These are phyloP conservation scores for Eubucco bourcierii DNA, from an alignment of 2,113 vertebrate species.

Conservation along the genomic window DNA sequence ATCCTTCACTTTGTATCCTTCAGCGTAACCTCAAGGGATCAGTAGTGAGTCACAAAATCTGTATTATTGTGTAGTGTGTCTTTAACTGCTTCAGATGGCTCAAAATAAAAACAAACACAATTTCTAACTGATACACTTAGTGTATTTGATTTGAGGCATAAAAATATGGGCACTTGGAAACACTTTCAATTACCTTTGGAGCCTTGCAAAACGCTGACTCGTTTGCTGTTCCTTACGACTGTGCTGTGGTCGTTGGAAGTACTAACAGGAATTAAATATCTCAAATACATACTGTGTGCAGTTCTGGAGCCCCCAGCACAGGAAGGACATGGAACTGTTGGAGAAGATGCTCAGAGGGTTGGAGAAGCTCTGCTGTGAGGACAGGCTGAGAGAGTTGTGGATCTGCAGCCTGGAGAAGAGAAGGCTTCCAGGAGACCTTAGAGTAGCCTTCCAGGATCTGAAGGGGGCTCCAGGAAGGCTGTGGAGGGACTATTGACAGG, in stretches of 20 bases:
- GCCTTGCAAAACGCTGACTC: background rate
- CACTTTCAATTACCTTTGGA: slow-evolving; percentile 49
- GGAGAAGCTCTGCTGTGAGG: no score
- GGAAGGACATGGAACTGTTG: no score
- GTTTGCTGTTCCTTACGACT: background rate
- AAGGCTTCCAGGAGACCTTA: no score
- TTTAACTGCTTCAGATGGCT: slow-evolving; percentile 56
- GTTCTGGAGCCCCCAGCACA: no score
- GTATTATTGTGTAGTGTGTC: background rate
- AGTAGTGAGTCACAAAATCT: slow-evolving; percentile 41
- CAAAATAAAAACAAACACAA: slow-evolving; percentile 51
- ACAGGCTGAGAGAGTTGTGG: no score
- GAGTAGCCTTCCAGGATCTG: no score
- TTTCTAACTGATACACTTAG: background rate
- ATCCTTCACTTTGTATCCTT: background rate
- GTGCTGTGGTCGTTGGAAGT: background rate
- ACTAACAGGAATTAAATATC: slow-evolving; percentile 17
- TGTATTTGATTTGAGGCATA: slow-evolving; percentile 53
- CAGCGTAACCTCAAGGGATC: slow-evolving; percentile 21
- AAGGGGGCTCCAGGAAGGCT: no score
- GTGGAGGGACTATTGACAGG: no score
- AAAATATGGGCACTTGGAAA: slow-evolving; percentile 51
- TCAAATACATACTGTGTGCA: background rate
- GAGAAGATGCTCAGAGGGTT: no score
- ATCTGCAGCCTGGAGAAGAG: no score